Percentiles rank a stretch among this genome's conserved stretches.
Evolutionary conservation across 1,140 invertebrate species (phyloP).

Genomic region (Pseudomyrmex flavicornis): DNA sequence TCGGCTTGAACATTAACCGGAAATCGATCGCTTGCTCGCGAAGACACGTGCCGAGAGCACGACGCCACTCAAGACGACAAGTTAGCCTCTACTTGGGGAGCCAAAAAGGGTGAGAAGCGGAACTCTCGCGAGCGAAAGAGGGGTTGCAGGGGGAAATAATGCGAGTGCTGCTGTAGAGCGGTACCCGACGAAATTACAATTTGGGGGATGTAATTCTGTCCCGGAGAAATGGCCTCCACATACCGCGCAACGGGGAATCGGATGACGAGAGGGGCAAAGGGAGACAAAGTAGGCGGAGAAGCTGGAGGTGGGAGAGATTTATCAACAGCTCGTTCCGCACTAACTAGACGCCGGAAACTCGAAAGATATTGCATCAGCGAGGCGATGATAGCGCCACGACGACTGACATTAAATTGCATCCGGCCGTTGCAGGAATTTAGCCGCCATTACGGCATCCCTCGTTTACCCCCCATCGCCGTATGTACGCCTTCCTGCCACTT

Average conservation of each 20-base stretch:
- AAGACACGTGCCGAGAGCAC: constrained; percentile 73
- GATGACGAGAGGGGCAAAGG: constrained; percentile 27
- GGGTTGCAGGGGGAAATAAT: constrained; percentile 74
- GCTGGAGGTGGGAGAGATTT: constrained; percentile 77
- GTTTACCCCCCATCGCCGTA: neutral
- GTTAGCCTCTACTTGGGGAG: constrained; percentile 30
- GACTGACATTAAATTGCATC: constrained; percentile 84
- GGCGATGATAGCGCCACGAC: constrained; percentile 83
- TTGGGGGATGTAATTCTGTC: constrained; percentile 83
- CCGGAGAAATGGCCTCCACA: constrained; percentile 83
- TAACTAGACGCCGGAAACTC: constrained; percentile 84
- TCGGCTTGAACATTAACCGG: constrained; percentile 24
- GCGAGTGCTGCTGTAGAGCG: constrained; percentile 77
- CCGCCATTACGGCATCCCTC: constrained; percentile 74
- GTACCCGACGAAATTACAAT: constrained; percentile 84
- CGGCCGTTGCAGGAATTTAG: constrained; percentile 83
- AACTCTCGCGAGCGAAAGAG: constrained; percentile 6
- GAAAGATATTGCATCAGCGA: constrained; percentile 84
- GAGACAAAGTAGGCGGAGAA: constrained; percentile 28
- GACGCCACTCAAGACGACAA: constrained; percentile 71
- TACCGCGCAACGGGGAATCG: constrained; percentile 74
- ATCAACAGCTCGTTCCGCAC: constrained; percentile 83
- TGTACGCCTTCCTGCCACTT: constrained; percentile 11
- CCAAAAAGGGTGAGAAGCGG: constrained; percentile 29
- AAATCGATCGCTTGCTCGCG: constrained; percentile 66